Conservation (phyloP, 1,140 invertebrate genomes). For the Brachionus rotundiformis region DNA sequence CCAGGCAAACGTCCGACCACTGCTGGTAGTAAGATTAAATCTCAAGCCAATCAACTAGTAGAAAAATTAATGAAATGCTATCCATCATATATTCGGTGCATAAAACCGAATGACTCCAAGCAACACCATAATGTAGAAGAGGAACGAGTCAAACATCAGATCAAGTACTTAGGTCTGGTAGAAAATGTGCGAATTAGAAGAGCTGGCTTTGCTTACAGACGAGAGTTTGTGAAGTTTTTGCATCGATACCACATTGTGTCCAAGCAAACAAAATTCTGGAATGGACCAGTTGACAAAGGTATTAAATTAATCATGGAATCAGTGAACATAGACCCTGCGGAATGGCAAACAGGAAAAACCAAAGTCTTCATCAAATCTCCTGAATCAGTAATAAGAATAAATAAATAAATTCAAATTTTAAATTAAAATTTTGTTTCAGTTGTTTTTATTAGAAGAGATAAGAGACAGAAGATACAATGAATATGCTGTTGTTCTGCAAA, state of each 20-base stretch:
- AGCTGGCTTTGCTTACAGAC: slow-evolving; percentile 81
- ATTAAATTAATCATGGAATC: slow-evolving; percentile 69
- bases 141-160: slow-evolving; percentile 74
- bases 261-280: slow-evolving; percentile 32
- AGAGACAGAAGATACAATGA: slow-evolving; percentile 73
- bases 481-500: slow-evolving; percentile 73
- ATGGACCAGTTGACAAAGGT: slow-evolving; percentile 20
- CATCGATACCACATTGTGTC: slow-evolving; percentile 58
- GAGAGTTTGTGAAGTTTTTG: slow-evolving; percentile 71
- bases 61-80: slow-evolving; percentile 73
- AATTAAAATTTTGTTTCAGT: slow-evolving; percentile 61
- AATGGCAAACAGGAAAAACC: slow-evolving; percentile 73
- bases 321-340: slow-evolving; percentile 70
- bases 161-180: slow-evolving; percentile 99
- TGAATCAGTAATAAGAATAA: slow-evolving; percentile 69
- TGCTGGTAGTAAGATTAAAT: slow-evolving; percentile 56
- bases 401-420: background rate
- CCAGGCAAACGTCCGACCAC: slow-evolving; percentile 25
- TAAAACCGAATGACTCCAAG: slow-evolving; percentile 78
- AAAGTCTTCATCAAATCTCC: slow-evolving; percentile 79
- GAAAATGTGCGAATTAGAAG: slow-evolving; percentile 94
- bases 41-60: slow-evolving; percentile 74
- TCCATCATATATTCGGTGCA: slow-evolving; percentile 74
- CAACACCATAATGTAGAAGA: slow-evolving; percentile 61
- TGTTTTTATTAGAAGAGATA: slow-evolving; percentile 75